phyloP scores from a whole-genome alignment of 2,888 invertebrate species.

The Calameuta filiformis region DNA sequence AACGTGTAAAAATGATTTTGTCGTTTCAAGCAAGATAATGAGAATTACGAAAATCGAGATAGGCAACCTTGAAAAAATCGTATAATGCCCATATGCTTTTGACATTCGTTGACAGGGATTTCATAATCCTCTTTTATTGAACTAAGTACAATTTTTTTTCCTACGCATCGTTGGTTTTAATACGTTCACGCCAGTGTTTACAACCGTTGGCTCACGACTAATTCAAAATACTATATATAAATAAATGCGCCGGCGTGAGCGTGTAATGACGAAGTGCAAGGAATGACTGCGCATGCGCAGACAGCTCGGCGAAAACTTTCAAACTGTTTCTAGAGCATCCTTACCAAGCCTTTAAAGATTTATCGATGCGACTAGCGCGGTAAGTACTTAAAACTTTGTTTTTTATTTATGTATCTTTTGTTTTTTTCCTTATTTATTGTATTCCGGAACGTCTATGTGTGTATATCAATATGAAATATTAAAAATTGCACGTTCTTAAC shows the following conservation, averaged over 20 bases:
- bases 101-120: background rate
- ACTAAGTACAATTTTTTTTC: background rate
- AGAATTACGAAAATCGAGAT: background rate
- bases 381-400: background rate
- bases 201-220: too few relatives aligned
- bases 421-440: background rate
- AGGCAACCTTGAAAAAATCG: too few relatives aligned
- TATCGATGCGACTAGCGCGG: background rate
- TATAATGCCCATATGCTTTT: background rate
- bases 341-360: background rate
- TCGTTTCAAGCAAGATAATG: background rate
- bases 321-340: background rate
- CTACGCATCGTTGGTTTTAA: background rate
- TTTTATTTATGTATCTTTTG: background rate
- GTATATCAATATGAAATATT: background rate
- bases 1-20: background rate
- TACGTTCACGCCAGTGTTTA: too few relatives aligned
- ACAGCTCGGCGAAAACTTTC: background rate
- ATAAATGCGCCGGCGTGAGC: too few relatives aligned
- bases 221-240: too few relatives aligned
- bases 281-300: background rate
- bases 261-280: background rate
- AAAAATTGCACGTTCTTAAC: background rate
- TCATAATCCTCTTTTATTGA: background rate
- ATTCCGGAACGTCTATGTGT: background rate